Percentiles rank a stretch among this genome's conserved stretches.
Evolutionary conservation across 2,113 vertebrate genomes (phyloP).

Genomic region (Corydoras sp.): DNA sequence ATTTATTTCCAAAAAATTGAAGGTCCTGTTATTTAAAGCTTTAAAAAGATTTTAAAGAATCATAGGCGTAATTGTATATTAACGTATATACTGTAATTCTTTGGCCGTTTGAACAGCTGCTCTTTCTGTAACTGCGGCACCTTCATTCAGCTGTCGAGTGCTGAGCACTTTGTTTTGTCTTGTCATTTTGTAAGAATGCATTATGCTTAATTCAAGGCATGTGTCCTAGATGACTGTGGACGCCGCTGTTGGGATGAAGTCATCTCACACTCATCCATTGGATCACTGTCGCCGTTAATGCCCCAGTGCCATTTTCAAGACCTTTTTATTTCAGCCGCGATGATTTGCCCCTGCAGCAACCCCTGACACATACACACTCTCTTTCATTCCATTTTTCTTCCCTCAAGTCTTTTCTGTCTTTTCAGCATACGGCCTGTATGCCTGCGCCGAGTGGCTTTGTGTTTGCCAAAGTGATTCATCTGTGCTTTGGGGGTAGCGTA

Average conservation of each 20-base stretch:
- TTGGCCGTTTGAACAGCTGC: conserved; percentile 21
- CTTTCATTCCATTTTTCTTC: conserved; percentile 35
- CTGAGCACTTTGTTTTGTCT: conserved; percentile 74
- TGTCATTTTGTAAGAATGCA: conserved; percentile 94
- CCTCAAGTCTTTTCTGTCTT: conserved; percentile 43
- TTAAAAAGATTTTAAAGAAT: no score
- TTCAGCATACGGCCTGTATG: conserved; percentile 42
- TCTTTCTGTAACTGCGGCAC: conserved; percentile 67
- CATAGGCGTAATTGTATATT: no score
- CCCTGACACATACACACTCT: conserved; percentile 24
- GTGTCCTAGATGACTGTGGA: conserved; percentile 91
- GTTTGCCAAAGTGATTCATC: conserved; percentile 55
- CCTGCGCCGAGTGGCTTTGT: conserved; percentile 21
- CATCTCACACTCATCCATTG: conserved; percentile 80
- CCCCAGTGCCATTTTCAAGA: conserved; percentile 65
- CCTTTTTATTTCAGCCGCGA: conserved; percentile 52
- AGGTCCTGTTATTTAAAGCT: no score
- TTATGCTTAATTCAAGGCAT: conserved; percentile 82
- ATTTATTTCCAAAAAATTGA: no score
- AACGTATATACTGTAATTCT: no score
- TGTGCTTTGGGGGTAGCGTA: conserved; percentile 35
- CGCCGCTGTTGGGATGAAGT: conserved; percentile 93
- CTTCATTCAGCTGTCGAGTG: conserved; percentile 69
- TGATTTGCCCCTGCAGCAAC: conserved; percentile 45
- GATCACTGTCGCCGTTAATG: conserved; percentile 84